A percentile compares a stretch with the other conserved stretches of the same genome.
Conservation (phyloP, 2,797 vertebrate genomes). For the Trichosurus vulpecula region DNA sequence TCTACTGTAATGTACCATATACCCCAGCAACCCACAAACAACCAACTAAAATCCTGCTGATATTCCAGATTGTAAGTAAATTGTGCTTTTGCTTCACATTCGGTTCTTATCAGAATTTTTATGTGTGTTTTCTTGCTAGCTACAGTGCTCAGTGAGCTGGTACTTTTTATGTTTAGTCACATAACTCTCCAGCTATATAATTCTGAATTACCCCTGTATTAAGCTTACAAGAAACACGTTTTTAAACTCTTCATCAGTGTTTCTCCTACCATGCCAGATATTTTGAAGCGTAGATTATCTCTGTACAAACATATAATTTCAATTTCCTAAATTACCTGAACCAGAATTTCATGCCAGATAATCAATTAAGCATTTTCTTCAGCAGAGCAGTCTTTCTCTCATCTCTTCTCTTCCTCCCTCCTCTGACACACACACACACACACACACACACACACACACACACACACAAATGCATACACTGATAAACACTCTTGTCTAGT, state of each 20-base stretch:
- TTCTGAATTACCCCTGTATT: constrained; percentile 77
- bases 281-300: constrained; percentile 69
- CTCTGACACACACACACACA: rapidly evolving
- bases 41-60: constrained; percentile 87
- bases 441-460: rapidly evolving
- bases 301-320: constrained; percentile 69
- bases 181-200: constrained; percentile 71
- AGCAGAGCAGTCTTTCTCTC: rapidly evolving
- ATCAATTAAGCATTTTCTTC: constrained; percentile 57
- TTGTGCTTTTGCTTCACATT: constrained; percentile 85
- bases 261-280: constrained; percentile 61
- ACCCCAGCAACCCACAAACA: constrained; percentile 89
- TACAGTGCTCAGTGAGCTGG: constrained; percentile 82
- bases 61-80: constrained; percentile 88
- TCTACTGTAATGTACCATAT: constrained; percentile 93
- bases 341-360: constrained; percentile 59
- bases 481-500: not conserved
- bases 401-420: not conserved
- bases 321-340: constrained; percentile 71
- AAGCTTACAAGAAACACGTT: constrained; percentile 66
- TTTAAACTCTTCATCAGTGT: constrained; percentile 65
- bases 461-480: rapidly evolving
- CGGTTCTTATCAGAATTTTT: constrained; percentile 82
- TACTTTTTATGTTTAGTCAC: constrained; percentile 77
- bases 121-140: constrained; percentile 82